phyloP scores from a whole-genome alignment of 2,113 vertebrate genomes.

The Hippocampus comes region DNA sequence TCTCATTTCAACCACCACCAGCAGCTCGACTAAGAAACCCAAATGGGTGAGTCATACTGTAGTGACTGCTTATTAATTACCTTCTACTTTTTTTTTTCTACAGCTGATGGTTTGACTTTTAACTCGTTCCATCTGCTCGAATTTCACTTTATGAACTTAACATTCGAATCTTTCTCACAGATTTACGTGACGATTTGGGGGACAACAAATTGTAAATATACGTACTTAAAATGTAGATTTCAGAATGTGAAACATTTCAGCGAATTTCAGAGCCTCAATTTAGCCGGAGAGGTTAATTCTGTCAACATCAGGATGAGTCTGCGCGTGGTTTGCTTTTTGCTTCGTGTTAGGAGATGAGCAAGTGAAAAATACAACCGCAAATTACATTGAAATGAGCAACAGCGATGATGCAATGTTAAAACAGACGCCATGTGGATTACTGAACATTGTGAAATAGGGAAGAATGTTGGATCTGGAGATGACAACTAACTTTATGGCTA shows the following conservation, averaged over 20 bases:
- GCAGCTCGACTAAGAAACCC: constrained; percentile 11
- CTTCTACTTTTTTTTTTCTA: neutral
- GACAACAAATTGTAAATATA: neutral
- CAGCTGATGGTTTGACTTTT: neutral
- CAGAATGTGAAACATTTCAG: neutral
- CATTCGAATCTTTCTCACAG: neutral
- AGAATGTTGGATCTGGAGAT: no score
- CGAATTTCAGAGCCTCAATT: neutral
- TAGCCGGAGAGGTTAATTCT: neutral
- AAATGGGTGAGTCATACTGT: constrained; percentile 19
- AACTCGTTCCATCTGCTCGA: neutral
- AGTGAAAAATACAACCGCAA: no score
- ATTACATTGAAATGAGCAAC: no score
- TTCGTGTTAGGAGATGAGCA: no score
- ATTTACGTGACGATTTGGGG: neutral
- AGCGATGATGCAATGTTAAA: no score
- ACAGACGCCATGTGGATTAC: no score
- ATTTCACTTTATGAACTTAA: neutral
- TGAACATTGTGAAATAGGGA: no score
- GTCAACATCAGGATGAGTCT: neutral
- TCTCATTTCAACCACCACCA: constrained; percentile 16
- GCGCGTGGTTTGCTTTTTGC: no score
- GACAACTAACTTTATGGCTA: no score
- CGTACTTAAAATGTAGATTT: neutral
- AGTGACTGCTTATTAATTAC: constrained; percentile 16